A percentile compares a stretch with the other conserved stretches of the same genome.
These are phyloP conservation scores for Cladopsammia gracilis DNA, from an alignment of 64 coral and sea anemone genomes.

Conservation along the genomic window DNA sequence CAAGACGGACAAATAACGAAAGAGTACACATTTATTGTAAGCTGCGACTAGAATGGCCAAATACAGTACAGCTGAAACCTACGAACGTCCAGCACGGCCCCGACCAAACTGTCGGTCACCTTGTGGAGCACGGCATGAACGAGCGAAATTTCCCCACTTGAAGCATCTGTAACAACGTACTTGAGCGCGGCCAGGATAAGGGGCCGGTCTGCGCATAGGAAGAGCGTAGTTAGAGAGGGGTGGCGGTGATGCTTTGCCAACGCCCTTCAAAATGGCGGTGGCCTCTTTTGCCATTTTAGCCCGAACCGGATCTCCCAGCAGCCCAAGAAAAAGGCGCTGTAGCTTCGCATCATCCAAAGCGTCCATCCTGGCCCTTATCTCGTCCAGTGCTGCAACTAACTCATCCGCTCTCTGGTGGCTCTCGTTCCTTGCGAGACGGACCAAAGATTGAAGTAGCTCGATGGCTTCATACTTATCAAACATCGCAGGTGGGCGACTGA, in stretches of 20 bases:
- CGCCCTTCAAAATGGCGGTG: conserved; percentile 12
- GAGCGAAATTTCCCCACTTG: not conserved
- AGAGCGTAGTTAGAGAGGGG: not conserved
- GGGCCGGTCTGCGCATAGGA: not conserved
- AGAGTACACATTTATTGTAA: not conserved
- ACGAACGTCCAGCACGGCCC: not conserved
- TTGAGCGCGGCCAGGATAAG: not conserved
- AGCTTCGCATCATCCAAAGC: too few species aligned
- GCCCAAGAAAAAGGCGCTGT: too few species aligned
- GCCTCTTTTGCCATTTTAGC: conserved; percentile 46
- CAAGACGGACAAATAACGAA: not conserved
- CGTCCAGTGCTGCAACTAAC: too few species aligned
- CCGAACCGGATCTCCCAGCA: too few species aligned
- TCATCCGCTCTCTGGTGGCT: too few species aligned
- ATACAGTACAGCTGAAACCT: too few species aligned
- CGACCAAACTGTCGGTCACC: not conserved
- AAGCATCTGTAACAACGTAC: not conserved
- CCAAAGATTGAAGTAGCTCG: too few species aligned
- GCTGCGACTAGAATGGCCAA: too few species aligned
- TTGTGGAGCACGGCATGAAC: not conserved
- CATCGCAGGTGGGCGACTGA: too few species aligned
- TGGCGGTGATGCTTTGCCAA: not conserved
- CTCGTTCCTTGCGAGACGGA: too few species aligned
- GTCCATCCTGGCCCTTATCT: too few species aligned
- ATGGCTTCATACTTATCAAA: too few species aligned